These are phyloP conservation scores for Synergus gifuensis DNA, from an alignment of 2,888 invertebrate genomes.

Conservation along the genomic window DNA sequence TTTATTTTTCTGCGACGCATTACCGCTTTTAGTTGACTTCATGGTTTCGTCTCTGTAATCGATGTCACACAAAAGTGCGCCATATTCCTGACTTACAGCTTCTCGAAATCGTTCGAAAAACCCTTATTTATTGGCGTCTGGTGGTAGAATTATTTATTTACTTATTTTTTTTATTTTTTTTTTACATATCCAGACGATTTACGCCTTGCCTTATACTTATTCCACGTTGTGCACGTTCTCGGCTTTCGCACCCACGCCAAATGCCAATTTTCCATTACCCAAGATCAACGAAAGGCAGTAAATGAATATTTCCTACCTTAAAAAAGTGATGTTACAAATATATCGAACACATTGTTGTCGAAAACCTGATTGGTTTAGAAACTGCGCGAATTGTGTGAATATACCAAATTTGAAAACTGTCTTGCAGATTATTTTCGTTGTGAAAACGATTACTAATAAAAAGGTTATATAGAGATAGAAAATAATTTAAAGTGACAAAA, in stretches of 20 bases:
- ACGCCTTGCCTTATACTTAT: background rate
- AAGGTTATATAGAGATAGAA: no score
- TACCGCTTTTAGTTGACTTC: background rate
- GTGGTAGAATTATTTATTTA: conserved; percentile 32
- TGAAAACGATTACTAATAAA: no score
- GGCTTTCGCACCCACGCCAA: background rate
- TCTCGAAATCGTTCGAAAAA: conserved; percentile 61
- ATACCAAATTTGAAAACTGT: no score
- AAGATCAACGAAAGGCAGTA: background rate
- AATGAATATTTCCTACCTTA: no score
- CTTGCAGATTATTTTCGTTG: no score
- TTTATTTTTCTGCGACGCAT: background rate
- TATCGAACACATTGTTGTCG: no score
- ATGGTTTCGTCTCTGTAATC: conserved; percentile 22
- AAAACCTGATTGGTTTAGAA: no score
- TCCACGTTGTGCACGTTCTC: background rate
- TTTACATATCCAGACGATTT: background rate
- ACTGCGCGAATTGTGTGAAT: no score
- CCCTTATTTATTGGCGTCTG: conserved; percentile 62
- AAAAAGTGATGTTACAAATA: no score
- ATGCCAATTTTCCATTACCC: background rate
- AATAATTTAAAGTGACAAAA: no score
- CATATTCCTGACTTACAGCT: conserved; percentile 28
- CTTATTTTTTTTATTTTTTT: no score
- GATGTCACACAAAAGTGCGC: conserved; percentile 59